Evolutionary conservation across 2,113 vertebrate genomes (phyloP).

Genomic region (Elachura formosa): DNA sequence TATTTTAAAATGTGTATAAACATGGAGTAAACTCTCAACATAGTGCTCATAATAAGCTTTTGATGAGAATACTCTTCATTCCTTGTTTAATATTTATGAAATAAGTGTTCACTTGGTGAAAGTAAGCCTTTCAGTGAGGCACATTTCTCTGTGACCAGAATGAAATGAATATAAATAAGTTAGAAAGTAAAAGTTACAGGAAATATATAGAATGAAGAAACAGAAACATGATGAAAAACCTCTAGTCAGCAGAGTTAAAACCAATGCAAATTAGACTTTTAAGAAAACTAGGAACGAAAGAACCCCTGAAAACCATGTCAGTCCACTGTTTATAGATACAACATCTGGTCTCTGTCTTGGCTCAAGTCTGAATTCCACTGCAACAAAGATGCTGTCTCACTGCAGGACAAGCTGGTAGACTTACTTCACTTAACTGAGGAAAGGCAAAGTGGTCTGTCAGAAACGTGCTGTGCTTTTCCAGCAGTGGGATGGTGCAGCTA

Average conservation of each 20-base stretch:
- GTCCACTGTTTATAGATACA: background rate
- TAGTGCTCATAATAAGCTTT: conserved; percentile 3
- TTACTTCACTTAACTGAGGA: background rate
- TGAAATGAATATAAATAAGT: background rate
- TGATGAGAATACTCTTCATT: conserved; percentile 25
- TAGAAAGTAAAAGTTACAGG: background rate
- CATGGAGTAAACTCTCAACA: background rate
- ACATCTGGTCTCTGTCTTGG: background rate
- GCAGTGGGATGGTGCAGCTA: background rate
- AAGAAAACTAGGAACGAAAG: background rate
- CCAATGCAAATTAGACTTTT: background rate
- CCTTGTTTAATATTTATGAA: conserved; percentile 55
- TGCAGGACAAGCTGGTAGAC: background rate
- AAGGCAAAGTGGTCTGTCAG: background rate
- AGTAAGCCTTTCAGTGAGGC: conserved; percentile 18
- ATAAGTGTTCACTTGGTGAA: conserved; percentile 18
- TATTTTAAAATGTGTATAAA: conserved; percentile 45
- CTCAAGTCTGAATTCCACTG: background rate
- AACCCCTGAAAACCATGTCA: background rate
- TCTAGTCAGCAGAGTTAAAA: background rate
- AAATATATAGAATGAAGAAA: background rate
- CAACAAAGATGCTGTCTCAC: fast-evolving
- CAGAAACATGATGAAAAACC: background rate
- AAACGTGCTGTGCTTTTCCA: background rate
- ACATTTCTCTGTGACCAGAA: background rate